Conservation (phyloP, 2,797 vertebrate species). For the Falco naumanni region DNA sequence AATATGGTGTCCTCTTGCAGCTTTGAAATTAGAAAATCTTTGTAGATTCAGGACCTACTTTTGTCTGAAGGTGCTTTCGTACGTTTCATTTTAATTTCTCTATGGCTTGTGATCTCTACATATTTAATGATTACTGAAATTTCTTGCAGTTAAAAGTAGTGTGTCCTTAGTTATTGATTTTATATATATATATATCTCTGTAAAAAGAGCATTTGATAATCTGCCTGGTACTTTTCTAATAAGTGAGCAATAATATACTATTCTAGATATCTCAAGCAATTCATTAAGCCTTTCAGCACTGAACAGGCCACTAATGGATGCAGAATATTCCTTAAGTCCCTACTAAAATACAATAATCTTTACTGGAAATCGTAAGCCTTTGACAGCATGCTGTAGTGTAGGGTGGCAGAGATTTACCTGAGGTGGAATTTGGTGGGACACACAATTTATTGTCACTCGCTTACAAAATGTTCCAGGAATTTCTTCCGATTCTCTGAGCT, state of each 20-base stretch:
- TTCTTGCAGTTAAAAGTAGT: background rate
- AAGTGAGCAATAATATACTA: background rate
- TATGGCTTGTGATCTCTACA: background rate
- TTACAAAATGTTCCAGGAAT: constrained; percentile 46
- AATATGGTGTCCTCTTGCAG: background rate
- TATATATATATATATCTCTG: background rate
- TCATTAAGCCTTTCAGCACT: constrained; percentile 29
- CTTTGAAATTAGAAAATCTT: background rate
- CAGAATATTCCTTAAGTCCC: background rate
- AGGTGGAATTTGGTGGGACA: background rate
- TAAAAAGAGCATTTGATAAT: background rate
- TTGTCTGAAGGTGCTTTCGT: background rate
- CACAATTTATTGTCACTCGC: background rate
- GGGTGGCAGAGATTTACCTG: background rate
- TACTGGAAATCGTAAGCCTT: constrained; percentile 9
- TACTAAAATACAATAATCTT: background rate
- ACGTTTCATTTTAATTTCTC: background rate
- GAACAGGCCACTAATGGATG: constrained; percentile 4
- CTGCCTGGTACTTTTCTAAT: constrained; percentile 13
- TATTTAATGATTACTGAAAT: background rate
- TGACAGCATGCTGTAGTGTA: background rate
- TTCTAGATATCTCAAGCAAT: background rate
- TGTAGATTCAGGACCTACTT: background rate
- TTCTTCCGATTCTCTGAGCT: constrained; percentile 8
- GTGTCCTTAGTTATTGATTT: background rate